These are phyloP conservation scores for Notoglanidium macrostoma DNA, from an alignment of 2,797 vertebrate genomes.

Conservation along the genomic window DNA sequence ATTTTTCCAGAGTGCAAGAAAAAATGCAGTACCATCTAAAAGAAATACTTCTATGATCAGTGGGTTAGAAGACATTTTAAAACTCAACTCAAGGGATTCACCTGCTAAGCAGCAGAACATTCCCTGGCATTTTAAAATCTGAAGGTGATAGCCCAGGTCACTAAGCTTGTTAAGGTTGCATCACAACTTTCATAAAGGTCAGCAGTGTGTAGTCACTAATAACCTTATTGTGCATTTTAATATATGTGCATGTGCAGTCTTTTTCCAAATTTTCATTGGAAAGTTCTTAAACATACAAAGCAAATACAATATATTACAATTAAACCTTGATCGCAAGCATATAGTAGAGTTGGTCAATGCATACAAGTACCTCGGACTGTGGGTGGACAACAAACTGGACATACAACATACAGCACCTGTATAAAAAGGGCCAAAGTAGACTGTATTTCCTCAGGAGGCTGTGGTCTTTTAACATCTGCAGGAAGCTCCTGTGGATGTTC, in stretches of 20 bases:
- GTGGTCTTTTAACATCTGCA: no score
- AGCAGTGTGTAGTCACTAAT: not conserved
- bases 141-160: not conserved
- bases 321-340: not conserved
- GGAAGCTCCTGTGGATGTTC: no score
- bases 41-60: not conserved
- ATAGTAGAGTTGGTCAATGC: no score
- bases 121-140: not conserved
- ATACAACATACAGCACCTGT: no score
- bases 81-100: not conserved
- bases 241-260: not conserved
- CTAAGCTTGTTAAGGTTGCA: not conserved
- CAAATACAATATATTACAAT: not conserved
- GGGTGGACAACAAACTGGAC: no score
- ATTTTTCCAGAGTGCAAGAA: not conserved
- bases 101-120: not conserved
- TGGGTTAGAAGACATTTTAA: not conserved
- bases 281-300: not conserved
- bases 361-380: no score
- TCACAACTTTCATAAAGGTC: not conserved
- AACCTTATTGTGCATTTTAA: constrained; percentile 1
- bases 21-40: not conserved
- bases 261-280: not conserved
- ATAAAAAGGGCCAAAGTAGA: no score
- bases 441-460: no score